Conservation (phyloP, 2,797 vertebrate genomes). For the Enteromius viviparus region DNA sequence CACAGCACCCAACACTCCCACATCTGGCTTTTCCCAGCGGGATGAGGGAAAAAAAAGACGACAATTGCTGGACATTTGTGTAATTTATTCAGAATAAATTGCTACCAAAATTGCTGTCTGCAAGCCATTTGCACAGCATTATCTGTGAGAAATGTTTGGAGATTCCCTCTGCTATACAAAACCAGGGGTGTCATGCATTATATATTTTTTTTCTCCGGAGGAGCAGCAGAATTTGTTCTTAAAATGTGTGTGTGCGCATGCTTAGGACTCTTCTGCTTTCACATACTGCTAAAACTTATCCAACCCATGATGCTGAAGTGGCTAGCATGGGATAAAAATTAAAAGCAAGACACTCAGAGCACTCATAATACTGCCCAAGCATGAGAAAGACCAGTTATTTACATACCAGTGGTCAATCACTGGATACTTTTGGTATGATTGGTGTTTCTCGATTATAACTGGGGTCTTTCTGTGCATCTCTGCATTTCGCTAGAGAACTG, state of each 20-base stretch:
- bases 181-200: conserved; percentile 24
- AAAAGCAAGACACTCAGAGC: conserved; percentile 58
- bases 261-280: conserved; percentile 5
- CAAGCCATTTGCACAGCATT: conserved; percentile 79
- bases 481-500: conserved; percentile 25
- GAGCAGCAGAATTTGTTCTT: not conserved
- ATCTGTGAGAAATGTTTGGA: conserved; percentile 72
- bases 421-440: conserved; percentile 61
- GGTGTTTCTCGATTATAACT: conserved; percentile 49
- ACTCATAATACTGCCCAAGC: conserved; percentile 62
- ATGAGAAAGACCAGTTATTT: conserved; percentile 63
- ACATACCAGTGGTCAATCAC: conserved; percentile 66
- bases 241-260: not conserved
- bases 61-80: conserved; percentile 79
- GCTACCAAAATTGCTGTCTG: conserved; percentile 75
- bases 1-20: conserved; percentile 49
- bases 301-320: conserved; percentile 49
- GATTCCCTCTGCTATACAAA: conserved; percentile 33
- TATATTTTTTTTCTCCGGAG: not conserved
- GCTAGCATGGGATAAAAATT: conserved; percentile 66
- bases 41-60: conserved; percentile 52
- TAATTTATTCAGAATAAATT: conserved; percentile 79
- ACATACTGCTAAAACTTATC: conserved; percentile 31
- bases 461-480: conserved; percentile 41
- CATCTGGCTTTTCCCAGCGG: conserved; percentile 60